phyloP scores from a whole-genome alignment of 2,797 vertebrate genomes.

The Rhincodon typus region DNA sequence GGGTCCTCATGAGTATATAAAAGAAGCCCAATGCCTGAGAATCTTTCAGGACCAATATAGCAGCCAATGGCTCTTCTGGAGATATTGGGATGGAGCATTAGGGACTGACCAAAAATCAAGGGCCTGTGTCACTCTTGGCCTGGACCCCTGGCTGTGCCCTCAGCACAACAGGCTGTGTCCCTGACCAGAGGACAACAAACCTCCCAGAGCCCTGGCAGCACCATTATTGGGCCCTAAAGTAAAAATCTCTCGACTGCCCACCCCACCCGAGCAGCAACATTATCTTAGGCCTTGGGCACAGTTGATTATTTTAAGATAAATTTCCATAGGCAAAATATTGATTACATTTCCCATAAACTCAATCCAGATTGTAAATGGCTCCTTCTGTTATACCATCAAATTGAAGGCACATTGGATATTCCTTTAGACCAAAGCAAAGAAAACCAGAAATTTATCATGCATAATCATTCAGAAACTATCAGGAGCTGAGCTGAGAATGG shows the following conservation, averaged over 20 bases:
- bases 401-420: neutral
- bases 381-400: neutral
- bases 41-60: neutral
- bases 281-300: too few relatives aligned
- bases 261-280: too few relatives aligned
- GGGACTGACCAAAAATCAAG: too few relatives aligned
- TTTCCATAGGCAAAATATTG: neutral
- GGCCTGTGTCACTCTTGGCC: too few relatives aligned
- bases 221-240: too few relatives aligned
- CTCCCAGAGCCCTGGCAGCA: too few relatives aligned
- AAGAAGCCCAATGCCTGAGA: neutral
- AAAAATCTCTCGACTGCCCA: too few relatives aligned
- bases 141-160: too few relatives aligned
- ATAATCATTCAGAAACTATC: neutral
- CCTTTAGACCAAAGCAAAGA: neutral
- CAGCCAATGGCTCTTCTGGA: neutral
- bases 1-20: neutral
- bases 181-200: too few relatives aligned
- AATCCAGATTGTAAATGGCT: neutral
- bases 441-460: neutral
- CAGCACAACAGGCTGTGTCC: too few relatives aligned
- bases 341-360: neutral
- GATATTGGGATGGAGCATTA: too few relatives aligned
- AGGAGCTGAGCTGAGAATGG: neutral
- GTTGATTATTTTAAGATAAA: neutral